These are phyloP conservation scores for Rhinopomastus cyanomelas DNA, from an alignment of 2,113 vertebrate genomes.

Conservation along the genomic window DNA sequence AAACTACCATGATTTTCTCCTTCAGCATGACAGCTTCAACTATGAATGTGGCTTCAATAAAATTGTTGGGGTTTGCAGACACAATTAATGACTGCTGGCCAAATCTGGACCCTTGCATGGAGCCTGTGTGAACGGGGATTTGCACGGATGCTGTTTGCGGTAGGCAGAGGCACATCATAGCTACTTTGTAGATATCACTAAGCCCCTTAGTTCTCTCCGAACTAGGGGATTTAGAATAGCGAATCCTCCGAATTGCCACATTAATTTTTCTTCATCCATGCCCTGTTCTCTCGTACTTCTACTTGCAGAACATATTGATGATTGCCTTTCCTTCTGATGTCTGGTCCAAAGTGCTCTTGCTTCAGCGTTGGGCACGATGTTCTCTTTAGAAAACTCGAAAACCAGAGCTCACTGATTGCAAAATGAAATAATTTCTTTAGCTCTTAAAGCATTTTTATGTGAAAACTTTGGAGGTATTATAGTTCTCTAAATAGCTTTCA, in stretches of 20 bases:
- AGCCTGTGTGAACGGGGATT: not conserved
- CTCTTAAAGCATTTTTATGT: not conserved
- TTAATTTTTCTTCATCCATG: not conserved
- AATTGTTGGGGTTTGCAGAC: not conserved
- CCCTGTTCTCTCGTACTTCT: not conserved
- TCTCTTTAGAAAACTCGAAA: not conserved
- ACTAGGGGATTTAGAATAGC: not conserved
- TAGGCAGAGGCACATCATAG: not conserved
- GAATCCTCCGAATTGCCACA: not conserved
- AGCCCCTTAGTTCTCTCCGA: not conserved
- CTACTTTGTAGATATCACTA: not conserved
- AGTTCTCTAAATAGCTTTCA: not conserved
- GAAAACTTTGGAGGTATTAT: not conserved
- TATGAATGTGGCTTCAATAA: not conserved
- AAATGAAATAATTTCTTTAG: not conserved
- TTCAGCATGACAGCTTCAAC: not conserved
- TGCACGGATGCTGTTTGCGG: not conserved
- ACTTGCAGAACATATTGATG: accelerated
- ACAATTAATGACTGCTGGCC: constrained; percentile 9
- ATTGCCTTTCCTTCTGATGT: accelerated
- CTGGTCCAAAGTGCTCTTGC: not conserved
- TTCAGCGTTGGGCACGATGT: not conserved
- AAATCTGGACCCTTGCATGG: not conserved
- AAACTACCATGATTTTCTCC: not conserved
- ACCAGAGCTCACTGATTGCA: accelerated